Conservation (phyloP, 1,140 invertebrate genomes). For the Caerostris darwini region DNA sequence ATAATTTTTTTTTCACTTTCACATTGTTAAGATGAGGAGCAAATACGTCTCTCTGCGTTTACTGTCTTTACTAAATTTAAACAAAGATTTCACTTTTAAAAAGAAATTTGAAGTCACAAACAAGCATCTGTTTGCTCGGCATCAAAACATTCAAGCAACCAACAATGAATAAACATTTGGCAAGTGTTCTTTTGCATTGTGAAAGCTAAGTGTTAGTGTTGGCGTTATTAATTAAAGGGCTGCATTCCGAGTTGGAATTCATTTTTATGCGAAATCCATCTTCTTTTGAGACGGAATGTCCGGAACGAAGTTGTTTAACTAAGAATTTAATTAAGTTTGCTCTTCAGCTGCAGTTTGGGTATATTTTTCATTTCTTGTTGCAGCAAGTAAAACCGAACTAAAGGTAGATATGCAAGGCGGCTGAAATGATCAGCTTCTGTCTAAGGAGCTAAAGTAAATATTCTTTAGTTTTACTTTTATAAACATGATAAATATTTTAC, state of each 20-base stretch:
- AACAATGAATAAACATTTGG: background rate
- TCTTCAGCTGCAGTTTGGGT: background rate
- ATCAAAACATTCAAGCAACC: background rate
- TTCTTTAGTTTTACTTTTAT: background rate
- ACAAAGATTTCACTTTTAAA: background rate
- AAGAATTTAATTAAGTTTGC: slow-evolving; percentile 16
- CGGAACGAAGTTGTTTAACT: background rate
- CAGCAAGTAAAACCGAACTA: background rate
- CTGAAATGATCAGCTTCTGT: background rate
- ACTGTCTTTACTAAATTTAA: too few relatives aligned
- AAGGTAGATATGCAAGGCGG: background rate
- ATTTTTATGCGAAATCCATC: background rate
- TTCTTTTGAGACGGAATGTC: background rate
- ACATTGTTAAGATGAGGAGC: too few relatives aligned
- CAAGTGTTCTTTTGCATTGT: background rate
- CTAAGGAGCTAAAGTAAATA: background rate
- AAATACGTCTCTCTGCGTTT: too few relatives aligned
- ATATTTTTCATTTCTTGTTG: background rate
- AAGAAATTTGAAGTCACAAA: background rate
- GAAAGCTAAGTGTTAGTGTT: background rate
- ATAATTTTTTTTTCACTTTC: too few relatives aligned
- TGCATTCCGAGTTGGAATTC: background rate
- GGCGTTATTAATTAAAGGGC: background rate
- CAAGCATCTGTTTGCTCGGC: background rate
- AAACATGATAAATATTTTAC: too few relatives aligned